Conservation (phyloP, 1,140 invertebrate species). For the Apis dorsata region DNA sequence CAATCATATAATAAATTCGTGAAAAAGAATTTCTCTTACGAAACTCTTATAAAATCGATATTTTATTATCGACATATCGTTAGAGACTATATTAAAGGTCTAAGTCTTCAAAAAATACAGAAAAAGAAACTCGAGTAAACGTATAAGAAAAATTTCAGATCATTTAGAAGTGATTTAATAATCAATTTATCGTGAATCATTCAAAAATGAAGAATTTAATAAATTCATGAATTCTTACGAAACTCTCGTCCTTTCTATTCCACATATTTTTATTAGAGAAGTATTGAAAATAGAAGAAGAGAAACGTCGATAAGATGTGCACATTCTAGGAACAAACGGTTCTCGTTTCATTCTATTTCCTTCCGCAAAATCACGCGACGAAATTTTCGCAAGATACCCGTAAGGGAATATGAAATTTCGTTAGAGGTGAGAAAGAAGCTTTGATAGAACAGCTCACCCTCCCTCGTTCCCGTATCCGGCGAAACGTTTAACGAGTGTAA, state of each 20-base stretch:
- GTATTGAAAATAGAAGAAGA: not conserved
- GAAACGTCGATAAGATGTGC: not conserved
- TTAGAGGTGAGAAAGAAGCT: not conserved
- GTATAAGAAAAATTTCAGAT: no score
- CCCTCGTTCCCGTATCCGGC: not conserved
- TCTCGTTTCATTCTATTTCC: no score
- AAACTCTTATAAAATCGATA: not conserved
- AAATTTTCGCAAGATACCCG: not conserved
- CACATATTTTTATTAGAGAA: not conserved
- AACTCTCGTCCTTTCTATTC: not conserved
- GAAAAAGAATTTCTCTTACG: not conserved
- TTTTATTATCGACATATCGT: not conserved
- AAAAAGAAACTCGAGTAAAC: no score
- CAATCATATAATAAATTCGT: no score
- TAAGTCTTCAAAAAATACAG: no score
- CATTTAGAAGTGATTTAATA: no score
- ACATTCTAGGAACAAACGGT: not conserved
- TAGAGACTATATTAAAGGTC: no score
- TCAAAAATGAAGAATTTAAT: no score
- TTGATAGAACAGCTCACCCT: not conserved
- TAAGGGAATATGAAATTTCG: not conserved
- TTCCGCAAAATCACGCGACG: not conserved
- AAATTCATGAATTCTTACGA: not conserved
- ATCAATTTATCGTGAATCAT: no score
- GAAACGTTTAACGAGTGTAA: constrained; percentile 9